These are phyloP conservation scores for Lepidurus arcticus DNA, from an alignment of 1,140 invertebrate genomes.

Conservation along the genomic window DNA sequence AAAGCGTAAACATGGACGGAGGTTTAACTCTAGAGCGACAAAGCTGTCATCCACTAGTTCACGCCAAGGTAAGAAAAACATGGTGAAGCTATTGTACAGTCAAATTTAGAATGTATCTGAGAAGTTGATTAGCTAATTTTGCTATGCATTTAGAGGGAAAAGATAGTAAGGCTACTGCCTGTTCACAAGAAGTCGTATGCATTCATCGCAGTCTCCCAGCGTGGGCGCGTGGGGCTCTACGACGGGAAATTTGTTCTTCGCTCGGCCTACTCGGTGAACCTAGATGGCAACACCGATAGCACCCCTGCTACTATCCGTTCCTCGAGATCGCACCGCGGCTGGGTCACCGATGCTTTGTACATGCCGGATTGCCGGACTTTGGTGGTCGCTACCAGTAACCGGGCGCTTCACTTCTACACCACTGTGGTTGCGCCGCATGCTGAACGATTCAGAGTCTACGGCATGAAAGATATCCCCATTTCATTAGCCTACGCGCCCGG, in stretches of 20 bases:
- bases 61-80: neutral
- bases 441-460: slow-evolving; percentile 32
- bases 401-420: slow-evolving; percentile 34
- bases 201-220: slow-evolving; percentile 16
- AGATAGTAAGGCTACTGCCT: slow-evolving; percentile 16
- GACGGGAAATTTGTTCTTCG: slow-evolving; percentile 13
- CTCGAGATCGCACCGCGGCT: slow-evolving; percentile 14
- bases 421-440: slow-evolving; percentile 33
- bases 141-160: neutral
- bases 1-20: neutral
- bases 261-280: neutral
- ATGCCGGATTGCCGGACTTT: slow-evolving; percentile 32
- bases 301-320: neutral
- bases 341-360: slow-evolving; percentile 31
- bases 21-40: neutral
- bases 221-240: slow-evolving; percentile 23
- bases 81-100: neutral
- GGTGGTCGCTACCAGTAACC: slow-evolving; percentile 33
- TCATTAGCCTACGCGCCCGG: slow-evolving; percentile 26
- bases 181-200: neutral
- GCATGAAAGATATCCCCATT: slow-evolving; percentile 30
- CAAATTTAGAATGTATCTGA: neutral
- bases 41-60: neutral
- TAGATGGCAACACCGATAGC: slow-evolving; percentile 13
- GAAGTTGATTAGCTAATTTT: neutral